Evolutionary conservation across 2,888 invertebrate genomes (phyloP).

Genomic region (Drosophila neonasuta): DNA sequence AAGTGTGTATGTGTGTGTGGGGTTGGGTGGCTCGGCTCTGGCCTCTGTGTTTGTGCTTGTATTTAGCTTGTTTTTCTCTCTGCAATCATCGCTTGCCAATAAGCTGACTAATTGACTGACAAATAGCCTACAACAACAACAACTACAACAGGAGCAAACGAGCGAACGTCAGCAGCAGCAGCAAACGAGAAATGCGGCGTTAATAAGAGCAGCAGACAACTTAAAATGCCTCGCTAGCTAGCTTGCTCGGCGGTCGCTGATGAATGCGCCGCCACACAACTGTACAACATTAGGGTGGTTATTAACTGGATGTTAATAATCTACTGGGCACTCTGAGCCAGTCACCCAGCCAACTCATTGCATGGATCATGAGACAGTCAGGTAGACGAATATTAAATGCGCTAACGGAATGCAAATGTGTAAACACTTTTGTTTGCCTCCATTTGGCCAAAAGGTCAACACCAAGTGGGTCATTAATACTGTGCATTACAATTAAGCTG

Average conservation of each 20-base stretch:
- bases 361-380: neutral
- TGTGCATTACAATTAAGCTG: neutral
- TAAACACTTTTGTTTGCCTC: constrained; percentile 4
- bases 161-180: constrained; percentile 28
- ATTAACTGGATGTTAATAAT: constrained; percentile 62
- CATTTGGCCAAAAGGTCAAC: neutral
- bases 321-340: constrained; percentile 16
- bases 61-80: constrained; percentile 71
- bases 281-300: constrained; percentile 75
- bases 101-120: constrained; percentile 77
- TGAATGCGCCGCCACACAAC: constrained; percentile 57
- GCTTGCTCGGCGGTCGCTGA: constrained; percentile 23
- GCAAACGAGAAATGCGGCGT: constrained; percentile 42
- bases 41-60: constrained; percentile 55
- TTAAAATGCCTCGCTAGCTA: constrained; percentile 50
- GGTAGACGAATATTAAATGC: constrained; percentile 10
- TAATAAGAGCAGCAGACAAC: constrained; percentile 69
- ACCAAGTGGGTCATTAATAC: constrained; percentile 4
- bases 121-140: constrained; percentile 62
- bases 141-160: constrained; percentile 17
- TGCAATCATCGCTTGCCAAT: constrained; percentile 78
- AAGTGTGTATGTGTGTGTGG: constrained; percentile 4
- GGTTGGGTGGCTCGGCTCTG: constrained; percentile 18
- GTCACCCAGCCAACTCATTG: neutral
- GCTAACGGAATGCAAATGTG: constrained; percentile 15